A percentile compares a stretch with the other conserved stretches of the same genome.
These are phyloP conservation scores for Eugnorisma glareosa DNA, from an alignment of 2,888 invertebrate species.

Conservation along the genomic window DNA sequence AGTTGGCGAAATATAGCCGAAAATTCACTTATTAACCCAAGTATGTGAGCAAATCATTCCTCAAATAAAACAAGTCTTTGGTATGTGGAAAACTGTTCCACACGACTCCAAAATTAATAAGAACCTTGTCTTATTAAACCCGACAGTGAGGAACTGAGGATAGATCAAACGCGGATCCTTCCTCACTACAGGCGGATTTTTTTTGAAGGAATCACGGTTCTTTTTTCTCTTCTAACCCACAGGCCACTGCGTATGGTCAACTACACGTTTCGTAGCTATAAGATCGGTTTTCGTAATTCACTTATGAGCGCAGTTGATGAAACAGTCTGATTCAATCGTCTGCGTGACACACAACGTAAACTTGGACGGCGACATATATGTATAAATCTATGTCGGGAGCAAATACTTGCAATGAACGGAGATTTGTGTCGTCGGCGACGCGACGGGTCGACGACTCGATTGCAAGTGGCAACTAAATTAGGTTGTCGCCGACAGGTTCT, in stretches of 20 bases:
- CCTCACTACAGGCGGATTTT: neutral
- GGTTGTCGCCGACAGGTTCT: neutral
- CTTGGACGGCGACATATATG: too few species aligned
- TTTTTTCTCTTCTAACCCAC: neutral
- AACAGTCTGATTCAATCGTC: neutral
- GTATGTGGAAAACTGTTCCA: neutral
- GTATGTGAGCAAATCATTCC: neutral
- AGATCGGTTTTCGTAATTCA: neutral
- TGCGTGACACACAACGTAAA: neutral
- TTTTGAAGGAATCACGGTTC: neutral
- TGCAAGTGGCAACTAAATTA: conserved; percentile 11
- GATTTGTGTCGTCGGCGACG: conserved; percentile 10
- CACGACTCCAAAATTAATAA: neutral
- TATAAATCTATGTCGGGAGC: conserved; percentile 5
- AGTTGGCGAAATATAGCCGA: too few species aligned
- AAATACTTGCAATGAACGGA: conserved; percentile 30
- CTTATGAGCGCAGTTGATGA: neutral
- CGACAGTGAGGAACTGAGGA: too few species aligned
- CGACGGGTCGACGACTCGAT: neutral
- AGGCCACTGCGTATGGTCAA: neutral
- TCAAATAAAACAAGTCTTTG: neutral
- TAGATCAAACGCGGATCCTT: neutral
- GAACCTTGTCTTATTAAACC: neutral
- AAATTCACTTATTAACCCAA: neutral
- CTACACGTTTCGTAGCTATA: neutral